These are phyloP conservation scores for Phoxinus dragarum DNA, from an alignment of 2,797 vertebrate genomes.

Conservation along the genomic window DNA sequence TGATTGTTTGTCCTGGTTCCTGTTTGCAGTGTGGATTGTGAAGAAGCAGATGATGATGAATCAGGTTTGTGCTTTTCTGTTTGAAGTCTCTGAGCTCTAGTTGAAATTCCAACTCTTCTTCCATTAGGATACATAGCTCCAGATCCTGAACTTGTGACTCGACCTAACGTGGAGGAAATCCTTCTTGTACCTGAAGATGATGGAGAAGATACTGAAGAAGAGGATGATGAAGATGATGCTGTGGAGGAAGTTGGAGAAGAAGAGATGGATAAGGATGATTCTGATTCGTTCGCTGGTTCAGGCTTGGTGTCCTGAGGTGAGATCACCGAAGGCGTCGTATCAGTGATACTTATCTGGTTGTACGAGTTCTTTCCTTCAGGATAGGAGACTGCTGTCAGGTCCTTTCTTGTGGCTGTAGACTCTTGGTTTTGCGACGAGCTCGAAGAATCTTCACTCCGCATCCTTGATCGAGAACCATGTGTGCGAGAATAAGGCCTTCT, in stretches of 20 bases:
- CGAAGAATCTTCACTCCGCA: slow-evolving; percentile 53
- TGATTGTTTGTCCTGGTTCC: slow-evolving; percentile 60
- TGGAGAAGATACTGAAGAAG: slow-evolving; percentile 14
- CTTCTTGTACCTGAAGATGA: slow-evolving; percentile 51
- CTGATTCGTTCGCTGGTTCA: slow-evolving; percentile 61
- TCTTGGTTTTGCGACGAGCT: slow-evolving; percentile 64
- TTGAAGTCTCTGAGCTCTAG: slow-evolving; percentile 67
- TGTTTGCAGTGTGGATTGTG: slow-evolving; percentile 64
- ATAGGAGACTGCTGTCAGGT: slow-evolving; percentile 62
- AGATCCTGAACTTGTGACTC: slow-evolving; percentile 58
- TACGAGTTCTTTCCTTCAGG: slow-evolving; percentile 65
- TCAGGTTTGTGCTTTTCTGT: slow-evolving; percentile 69
- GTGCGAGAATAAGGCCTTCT: slow-evolving; percentile 66
- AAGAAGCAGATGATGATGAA: slow-evolving; percentile 59
- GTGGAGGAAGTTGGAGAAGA: slow-evolving; percentile 40
- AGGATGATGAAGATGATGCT: slow-evolving; percentile 26
- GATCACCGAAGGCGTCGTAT: slow-evolving; percentile 64
- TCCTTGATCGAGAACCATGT: slow-evolving; percentile 44
- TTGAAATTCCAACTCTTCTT: slow-evolving; percentile 66
- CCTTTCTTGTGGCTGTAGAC: slow-evolving; percentile 67
- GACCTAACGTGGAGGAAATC: slow-evolving; percentile 59
- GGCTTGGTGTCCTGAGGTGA: slow-evolving; percentile 61
- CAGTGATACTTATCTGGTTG: slow-evolving; percentile 56
- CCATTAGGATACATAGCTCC: slow-evolving; percentile 67
- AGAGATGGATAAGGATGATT: slow-evolving; percentile 31